phyloP scores from a whole-genome alignment of 2,888 invertebrate genomes.

The Nephrotoma appendiculata region DNA sequence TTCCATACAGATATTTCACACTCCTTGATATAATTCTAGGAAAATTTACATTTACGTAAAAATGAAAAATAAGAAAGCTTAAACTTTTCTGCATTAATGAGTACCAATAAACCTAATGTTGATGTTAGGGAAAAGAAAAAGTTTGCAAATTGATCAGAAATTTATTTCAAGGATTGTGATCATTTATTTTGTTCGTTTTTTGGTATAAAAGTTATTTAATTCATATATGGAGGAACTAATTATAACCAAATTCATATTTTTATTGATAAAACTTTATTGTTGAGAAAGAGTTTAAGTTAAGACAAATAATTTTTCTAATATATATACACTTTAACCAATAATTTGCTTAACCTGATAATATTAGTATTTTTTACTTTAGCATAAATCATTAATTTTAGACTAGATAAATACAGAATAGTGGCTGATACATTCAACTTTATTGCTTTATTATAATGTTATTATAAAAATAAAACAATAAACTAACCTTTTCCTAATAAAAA shows the following conservation, averaged over 20 bases:
- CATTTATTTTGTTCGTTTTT: not conserved
- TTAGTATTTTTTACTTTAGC: too few relatives aligned
- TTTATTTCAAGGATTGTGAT: not conserved
- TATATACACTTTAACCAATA: too few relatives aligned
- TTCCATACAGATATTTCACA: not conserved
- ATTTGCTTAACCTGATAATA: too few relatives aligned
- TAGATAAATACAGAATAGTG: too few relatives aligned
- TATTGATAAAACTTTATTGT: not conserved
- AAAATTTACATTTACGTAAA: not conserved
- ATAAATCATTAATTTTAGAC: too few relatives aligned
- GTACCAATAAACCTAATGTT: not conserved
- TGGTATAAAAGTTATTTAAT: not conserved
- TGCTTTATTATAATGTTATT: too few relatives aligned
- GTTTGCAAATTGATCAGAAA: not conserved
- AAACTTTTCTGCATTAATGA: not conserved
- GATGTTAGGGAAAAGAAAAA: not conserved
- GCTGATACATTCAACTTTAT: too few relatives aligned
- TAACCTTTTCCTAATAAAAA: too few relatives aligned
- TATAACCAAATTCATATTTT: not conserved
- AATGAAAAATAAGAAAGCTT: not conserved
- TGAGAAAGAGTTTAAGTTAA: too few relatives aligned
- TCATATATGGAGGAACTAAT: not conserved
- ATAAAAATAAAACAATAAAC: too few relatives aligned
- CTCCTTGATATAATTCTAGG: not conserved
- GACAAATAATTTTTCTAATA: too few relatives aligned